Evolutionary conservation across 2,888 invertebrate genomes (phyloP).

Genomic region (Ormyrus pomaceus): DNA sequence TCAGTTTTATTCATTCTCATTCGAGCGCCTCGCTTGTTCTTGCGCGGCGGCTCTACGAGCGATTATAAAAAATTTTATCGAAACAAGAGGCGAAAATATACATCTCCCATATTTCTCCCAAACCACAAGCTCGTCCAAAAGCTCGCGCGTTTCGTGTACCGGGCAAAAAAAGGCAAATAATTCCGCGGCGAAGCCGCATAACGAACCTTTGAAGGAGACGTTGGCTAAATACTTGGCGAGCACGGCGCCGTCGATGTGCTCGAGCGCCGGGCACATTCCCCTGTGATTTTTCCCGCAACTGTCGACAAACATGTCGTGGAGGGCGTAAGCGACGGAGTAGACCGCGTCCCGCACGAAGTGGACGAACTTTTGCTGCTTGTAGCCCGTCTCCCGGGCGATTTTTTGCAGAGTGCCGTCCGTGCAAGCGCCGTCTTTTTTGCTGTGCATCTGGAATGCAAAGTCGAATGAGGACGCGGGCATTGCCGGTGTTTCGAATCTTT

Average conservation of each 20-base stretch:
- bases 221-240: conserved; percentile 75
- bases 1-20: neutral
- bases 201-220: conserved; percentile 77
- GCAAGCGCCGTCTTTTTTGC: neutral
- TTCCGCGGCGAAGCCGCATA: neutral
- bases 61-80: too few relatives aligned
- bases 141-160: too few relatives aligned
- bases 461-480: too few relatives aligned
- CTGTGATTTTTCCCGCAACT: conserved; percentile 68
- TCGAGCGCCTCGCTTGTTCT: neutral
- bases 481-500: too few relatives aligned
- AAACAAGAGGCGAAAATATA: too few relatives aligned
- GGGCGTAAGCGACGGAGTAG: conserved; percentile 77
- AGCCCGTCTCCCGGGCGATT: conserved; percentile 57
- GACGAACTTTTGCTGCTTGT: conserved; percentile 75
- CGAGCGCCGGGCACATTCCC: conserved; percentile 75
- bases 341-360: conserved; percentile 78
- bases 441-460: neutral
- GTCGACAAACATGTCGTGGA: conserved; percentile 75
- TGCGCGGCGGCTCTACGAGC: too few relatives aligned
- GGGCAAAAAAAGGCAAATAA: too few relatives aligned
- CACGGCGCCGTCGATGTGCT: conserved; percentile 72
- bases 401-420: neutral
- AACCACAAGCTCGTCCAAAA: too few relatives aligned
- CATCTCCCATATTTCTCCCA: too few relatives aligned